Conservation (phyloP, 2,113 vertebrate species). For the Anhinga anhinga region DNA sequence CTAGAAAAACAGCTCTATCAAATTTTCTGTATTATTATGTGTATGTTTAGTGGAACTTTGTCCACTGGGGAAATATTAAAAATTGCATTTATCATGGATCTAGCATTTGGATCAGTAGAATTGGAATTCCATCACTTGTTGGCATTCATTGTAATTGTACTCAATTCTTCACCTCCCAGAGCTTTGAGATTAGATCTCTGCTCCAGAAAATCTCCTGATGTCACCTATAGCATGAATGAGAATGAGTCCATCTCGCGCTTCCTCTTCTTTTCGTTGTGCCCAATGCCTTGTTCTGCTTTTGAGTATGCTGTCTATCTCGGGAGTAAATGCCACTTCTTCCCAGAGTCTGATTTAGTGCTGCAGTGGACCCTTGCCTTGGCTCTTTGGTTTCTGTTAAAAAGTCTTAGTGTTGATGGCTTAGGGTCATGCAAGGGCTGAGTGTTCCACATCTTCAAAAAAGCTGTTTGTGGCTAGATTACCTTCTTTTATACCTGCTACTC, state of each 20-base stretch:
- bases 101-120: neutral
- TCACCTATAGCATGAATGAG: neutral
- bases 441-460: neutral
- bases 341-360: neutral
- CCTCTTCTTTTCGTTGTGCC: neutral
- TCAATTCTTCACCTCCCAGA: neutral
- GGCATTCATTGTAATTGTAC: neutral
- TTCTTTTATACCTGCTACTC: neutral
- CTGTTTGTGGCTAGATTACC: neutral
- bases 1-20: neutral
- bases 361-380: neutral
- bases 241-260: neutral
- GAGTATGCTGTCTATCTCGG: neutral
- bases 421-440: neutral
- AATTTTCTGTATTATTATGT: neutral
- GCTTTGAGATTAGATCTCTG: neutral
- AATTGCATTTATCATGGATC: neutral
- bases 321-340: neutral
- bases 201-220: neutral
- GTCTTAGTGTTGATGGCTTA: neutral
- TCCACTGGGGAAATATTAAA: neutral
- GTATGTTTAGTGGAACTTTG: accelerated
- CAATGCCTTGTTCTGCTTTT: neutral
- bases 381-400: neutral
- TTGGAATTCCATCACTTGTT: neutral